Evolutionary conservation across 2,888 invertebrate genomes (phyloP).

Genomic region (Torymus auratus): DNA sequence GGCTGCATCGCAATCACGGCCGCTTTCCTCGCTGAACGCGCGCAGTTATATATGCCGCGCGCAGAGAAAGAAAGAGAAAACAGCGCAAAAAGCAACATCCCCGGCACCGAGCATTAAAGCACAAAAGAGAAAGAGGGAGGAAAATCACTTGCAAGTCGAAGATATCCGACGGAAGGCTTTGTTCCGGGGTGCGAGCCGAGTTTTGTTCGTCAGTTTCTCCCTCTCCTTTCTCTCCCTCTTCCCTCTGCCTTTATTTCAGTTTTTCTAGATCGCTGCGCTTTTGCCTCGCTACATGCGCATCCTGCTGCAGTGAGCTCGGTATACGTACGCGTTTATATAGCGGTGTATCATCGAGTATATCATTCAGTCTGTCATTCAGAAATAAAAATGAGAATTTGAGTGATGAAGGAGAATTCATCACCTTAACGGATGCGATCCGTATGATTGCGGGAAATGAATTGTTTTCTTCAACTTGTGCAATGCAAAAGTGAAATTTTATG

Average conservation of each 20-base stretch:
- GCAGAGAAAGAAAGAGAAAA: neutral
- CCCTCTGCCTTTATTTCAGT: conserved; percentile 38
- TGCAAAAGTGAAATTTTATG: too few species aligned
- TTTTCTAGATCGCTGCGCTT: conserved; percentile 55
- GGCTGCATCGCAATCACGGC: conserved; percentile 32
- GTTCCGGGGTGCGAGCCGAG: conserved; percentile 42
- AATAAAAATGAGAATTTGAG: too few species aligned
- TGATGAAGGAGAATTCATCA: too few species aligned
- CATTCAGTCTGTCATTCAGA: too few species aligned
- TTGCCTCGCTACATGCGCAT: neutral
- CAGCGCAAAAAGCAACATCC: neutral
- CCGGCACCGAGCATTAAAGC: neutral
- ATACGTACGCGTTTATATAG: too few species aligned
- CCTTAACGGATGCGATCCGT: too few species aligned
- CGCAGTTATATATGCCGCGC: neutral
- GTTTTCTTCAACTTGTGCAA: too few species aligned
- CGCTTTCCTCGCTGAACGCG: conserved; percentile 22
- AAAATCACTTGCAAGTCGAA: conserved; percentile 49
- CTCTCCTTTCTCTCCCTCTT: conserved; percentile 16
- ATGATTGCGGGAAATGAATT: too few species aligned
- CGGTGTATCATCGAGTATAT: too few species aligned
- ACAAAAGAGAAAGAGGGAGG: conserved; percentile 1
- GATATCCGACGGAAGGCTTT: conserved; percentile 45
- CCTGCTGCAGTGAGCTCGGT: too few species aligned
- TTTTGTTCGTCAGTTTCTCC: conserved; percentile 34